Conservation (phyloP, 1,140 invertebrate species). For the Philotrypesis tridentata region DNA sequence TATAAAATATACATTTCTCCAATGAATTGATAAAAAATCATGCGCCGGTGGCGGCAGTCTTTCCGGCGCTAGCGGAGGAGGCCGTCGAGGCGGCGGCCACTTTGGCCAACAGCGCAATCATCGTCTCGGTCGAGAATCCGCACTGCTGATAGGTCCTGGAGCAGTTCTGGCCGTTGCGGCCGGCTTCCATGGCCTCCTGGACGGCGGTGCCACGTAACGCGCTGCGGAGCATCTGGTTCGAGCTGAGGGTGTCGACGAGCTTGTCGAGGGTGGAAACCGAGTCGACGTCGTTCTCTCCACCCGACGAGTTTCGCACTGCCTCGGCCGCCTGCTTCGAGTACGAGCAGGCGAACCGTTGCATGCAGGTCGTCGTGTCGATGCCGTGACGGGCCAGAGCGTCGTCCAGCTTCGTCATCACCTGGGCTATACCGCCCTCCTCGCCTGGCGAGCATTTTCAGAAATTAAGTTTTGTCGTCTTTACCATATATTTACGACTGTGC, state of each 20-base stretch:
- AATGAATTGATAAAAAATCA: too few species aligned
- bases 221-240: slow-evolving; percentile 82
- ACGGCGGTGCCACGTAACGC: slow-evolving; percentile 84
- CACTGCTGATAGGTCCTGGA: slow-evolving; percentile 65
- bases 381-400: slow-evolving; percentile 82
- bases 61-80: slow-evolving; percentile 5
- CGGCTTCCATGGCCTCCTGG: slow-evolving; percentile 83
- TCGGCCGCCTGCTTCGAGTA: slow-evolving; percentile 80
- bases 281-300: slow-evolving; percentile 73
- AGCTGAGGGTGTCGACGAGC: slow-evolving; percentile 79
- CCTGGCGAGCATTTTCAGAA: slow-evolving; percentile 72
- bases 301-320: slow-evolving; percentile 52
- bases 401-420: slow-evolving; percentile 82
- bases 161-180: slow-evolving; percentile 67
- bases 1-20: too few species aligned
- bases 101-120: slow-evolving; percentile 63
- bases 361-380: slow-evolving; percentile 85
- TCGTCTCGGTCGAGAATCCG: slow-evolving; percentile 67
- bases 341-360: slow-evolving; percentile 84
- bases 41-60: slow-evolving; percentile 52
- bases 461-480: too few species aligned
- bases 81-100: slow-evolving; percentile 52
- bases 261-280: slow-evolving; percentile 80
- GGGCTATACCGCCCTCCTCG: slow-evolving; percentile 79
- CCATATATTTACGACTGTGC: too few species aligned